These are phyloP conservation scores for Mus musculus DNA, from an alignment of 2,113 vertebrate genomes.

Conservation along the genomic window DNA sequence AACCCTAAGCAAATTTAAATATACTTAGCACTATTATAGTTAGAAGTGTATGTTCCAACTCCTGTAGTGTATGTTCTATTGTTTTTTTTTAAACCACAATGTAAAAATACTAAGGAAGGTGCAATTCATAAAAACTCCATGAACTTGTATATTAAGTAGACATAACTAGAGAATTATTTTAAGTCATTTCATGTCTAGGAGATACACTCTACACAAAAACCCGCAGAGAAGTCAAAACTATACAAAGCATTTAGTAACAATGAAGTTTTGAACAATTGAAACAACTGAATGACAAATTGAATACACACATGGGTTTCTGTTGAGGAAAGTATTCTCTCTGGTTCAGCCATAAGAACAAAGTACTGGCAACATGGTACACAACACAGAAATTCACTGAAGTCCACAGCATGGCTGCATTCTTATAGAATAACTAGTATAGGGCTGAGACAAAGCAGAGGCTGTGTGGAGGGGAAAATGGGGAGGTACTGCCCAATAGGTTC, in stretches of 20 bases:
- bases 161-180: conserved; percentile 40
- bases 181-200: background rate
- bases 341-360: background rate
- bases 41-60: background rate
- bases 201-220: background rate
- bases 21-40: background rate
- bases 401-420: background rate
- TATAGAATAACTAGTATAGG: background rate
- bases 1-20: background rate
- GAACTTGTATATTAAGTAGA: background rate
- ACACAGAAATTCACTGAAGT: background rate
- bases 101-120: background rate
- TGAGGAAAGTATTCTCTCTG: background rate
- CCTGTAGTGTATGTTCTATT: background rate
- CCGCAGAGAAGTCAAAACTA: background rate
- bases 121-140: background rate
- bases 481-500: background rate
- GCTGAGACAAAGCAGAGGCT: background rate
- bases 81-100: background rate
- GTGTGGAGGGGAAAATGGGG: background rate
- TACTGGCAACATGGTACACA: background rate
- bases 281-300: background rate
- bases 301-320: background rate
- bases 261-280: background rate
- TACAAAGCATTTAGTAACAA: background rate